Conservation (phyloP, 2,797 vertebrate species). For the Craterocephalus amniculus region DNA sequence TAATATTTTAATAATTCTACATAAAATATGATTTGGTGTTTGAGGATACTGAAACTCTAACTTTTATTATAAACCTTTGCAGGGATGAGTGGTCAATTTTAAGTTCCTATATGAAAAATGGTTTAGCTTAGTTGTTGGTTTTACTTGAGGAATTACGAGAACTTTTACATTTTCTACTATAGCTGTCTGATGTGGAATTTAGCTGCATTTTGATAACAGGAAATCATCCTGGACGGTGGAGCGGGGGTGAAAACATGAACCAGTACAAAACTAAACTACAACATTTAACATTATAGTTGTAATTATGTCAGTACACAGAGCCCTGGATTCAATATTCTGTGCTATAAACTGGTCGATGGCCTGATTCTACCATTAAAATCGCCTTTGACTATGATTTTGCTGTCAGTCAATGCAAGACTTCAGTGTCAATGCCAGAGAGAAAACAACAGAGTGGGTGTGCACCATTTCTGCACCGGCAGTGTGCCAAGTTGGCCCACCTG, state of each 20-base stretch:
- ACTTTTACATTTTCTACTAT: no score
- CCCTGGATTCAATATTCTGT: neutral
- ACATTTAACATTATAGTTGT: no score
- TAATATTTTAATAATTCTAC: no score
- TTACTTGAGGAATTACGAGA: no score
- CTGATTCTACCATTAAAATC: neutral
- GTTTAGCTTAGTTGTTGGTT: no score
- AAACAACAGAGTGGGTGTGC: neutral
- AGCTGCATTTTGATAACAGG: no score
- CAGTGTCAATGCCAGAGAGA: neutral
- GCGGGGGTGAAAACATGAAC: neutral
- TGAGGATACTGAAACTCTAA: no score
- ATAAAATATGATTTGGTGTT: no score
- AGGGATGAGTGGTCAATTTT: no score
- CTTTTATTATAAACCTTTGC: no score
- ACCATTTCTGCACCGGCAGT: neutral
- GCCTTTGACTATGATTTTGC: neutral
- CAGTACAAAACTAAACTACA: neutral
- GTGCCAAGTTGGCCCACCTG: neutral
- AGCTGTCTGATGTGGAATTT: no score
- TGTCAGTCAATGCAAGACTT: neutral
- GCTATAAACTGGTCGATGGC: neutral
- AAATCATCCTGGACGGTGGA: neutral
- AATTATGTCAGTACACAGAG: neutral
- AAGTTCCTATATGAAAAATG: no score